Evolutionary conservation across 1,140 invertebrate species (phyloP).

Genomic region (Fragariocoptes setiger): DNA sequence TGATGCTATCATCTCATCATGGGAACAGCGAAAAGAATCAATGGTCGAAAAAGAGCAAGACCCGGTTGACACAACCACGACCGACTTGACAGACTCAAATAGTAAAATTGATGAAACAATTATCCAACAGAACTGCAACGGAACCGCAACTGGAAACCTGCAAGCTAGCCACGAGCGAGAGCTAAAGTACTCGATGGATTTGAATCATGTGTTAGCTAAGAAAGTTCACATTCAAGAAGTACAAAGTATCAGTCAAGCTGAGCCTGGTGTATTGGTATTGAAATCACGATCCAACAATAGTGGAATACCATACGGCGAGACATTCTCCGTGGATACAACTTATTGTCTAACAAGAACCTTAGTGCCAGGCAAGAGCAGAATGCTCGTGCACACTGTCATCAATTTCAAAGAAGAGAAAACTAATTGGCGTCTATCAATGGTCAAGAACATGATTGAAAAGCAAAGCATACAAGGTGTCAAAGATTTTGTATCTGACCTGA

Average conservation of each 20-base stretch:
- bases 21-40: neutral
- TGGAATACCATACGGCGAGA: neutral
- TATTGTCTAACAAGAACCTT: neutral
- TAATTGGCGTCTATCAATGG: neutral
- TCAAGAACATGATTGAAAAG: neutral
- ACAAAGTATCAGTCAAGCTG: neutral
- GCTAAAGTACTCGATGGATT: neutral
- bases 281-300: neutral
- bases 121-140: neutral
- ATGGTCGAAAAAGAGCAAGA: neutral
- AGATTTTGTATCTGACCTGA: neutral
- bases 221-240: neutral
- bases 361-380: neutral
- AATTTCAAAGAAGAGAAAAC: neutral
- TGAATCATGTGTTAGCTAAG: neutral
- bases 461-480: neutral
- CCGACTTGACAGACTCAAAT: neutral
- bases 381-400: neutral
- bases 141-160: neutral
- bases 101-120: neutral
- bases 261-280: neutral
- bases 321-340: neutral
- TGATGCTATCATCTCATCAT: neutral
- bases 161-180: neutral
- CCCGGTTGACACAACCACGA: neutral